Evolutionary conservation across 2,888 invertebrate genomes (phyloP).

Genomic region (Lathronympha strigana): DNA sequence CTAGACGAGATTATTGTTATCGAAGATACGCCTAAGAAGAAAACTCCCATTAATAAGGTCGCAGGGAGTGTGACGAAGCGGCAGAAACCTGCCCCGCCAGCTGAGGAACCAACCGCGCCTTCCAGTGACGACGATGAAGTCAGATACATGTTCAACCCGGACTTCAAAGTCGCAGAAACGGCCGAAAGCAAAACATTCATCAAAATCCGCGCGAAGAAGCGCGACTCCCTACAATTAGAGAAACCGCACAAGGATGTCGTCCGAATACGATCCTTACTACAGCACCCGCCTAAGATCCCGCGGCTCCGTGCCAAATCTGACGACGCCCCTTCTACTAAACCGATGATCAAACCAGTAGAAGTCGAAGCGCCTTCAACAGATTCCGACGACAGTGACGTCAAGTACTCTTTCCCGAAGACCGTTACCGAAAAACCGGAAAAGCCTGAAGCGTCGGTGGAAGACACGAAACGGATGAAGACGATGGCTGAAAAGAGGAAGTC

Average conservation of each 20-base stretch:
- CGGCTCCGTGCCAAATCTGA: conserved; percentile 65
- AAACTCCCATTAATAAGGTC: conserved; percentile 54
- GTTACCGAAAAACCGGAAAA: conserved; percentile 32
- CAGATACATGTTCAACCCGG: conserved; percentile 76
- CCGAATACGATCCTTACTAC: conserved; percentile 70
- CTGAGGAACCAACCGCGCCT: conserved; percentile 51
- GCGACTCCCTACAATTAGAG: conserved; percentile 73
- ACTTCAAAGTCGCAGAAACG: conserved; percentile 61
- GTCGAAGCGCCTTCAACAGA: conserved; percentile 62
- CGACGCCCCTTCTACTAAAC: conserved; percentile 51
- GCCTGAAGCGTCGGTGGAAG: conserved; percentile 32
- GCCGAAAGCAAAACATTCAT: conserved; percentile 65
- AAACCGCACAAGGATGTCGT: conserved; percentile 70
- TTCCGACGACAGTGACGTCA: conserved; percentile 77
- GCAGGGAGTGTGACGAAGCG: conserved; percentile 59
- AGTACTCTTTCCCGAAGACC: conserved; percentile 74
- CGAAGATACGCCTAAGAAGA: conserved; percentile 62
- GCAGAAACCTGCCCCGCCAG: conserved; percentile 52
- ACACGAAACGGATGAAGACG: conserved; percentile 56
- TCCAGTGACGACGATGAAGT: conserved; percentile 74
- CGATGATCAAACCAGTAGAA: conserved; percentile 33
- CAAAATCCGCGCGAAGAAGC: conserved; percentile 70
- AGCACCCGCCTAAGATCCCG: conserved; percentile 71
- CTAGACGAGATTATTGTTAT: conserved; percentile 45
- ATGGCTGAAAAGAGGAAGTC: conserved; percentile 60